Evolutionary conservation across 2,113 vertebrate genomes (phyloP).

Genomic region (Salvelinus namaycush): DNA sequence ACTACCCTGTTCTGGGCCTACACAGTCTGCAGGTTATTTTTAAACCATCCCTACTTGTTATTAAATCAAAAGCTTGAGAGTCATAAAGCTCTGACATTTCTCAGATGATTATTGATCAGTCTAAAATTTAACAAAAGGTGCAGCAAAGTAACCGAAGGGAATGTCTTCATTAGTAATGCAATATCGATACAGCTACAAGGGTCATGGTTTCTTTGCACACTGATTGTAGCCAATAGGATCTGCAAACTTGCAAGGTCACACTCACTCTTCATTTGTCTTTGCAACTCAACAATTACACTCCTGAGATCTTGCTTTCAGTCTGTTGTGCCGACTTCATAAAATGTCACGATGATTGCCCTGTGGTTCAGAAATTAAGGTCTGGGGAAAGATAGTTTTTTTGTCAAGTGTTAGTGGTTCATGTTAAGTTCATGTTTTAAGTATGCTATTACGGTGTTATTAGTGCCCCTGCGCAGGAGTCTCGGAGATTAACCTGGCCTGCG

Average conservation of each 20-base stretch:
- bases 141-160: background rate
- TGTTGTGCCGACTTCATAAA: slow-evolving; percentile 29
- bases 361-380: slow-evolving; percentile 17
- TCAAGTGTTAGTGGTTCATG: slow-evolving; percentile 32
- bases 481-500: too few species aligned
- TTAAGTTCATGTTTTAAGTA: too few species aligned
- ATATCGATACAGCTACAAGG: background rate
- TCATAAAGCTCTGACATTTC: background rate
- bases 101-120: background rate
- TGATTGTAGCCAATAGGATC: slow-evolving; percentile 1
- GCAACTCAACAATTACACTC: slow-evolving; percentile 26
- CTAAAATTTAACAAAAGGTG: background rate
- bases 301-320: slow-evolving; percentile 19
- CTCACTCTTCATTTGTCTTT: slow-evolving; percentile 1
- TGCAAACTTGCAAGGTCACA: background rate
- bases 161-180: background rate
- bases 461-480: too few species aligned
- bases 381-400: background rate
- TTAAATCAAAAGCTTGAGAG: background rate
- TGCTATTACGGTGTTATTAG: too few species aligned
- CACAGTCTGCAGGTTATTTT: background rate
- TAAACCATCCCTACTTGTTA: background rate
- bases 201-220: slow-evolving; percentile 2
- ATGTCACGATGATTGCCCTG: slow-evolving; percentile 10
- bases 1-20: background rate